phyloP scores from a whole-genome alignment of 2,888 invertebrate genomes.

The Cylloceria caligata region DNA sequence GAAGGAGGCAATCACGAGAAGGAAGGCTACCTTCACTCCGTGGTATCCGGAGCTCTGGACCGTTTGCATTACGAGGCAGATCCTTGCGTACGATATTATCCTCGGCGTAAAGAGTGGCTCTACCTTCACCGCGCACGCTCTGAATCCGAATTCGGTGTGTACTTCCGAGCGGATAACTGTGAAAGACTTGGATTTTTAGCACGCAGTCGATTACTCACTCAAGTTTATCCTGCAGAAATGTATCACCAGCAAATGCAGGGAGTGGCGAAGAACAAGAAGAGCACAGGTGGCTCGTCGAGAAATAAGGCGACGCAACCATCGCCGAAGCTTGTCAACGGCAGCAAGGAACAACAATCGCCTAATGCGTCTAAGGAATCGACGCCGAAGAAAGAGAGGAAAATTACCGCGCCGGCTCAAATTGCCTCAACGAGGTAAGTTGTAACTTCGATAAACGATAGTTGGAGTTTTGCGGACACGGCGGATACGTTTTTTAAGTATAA shows the following conservation, averaged over 20 bases:
- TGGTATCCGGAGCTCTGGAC: constrained; percentile 96
- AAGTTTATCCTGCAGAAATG: constrained; percentile 84
- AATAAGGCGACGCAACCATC: constrained; percentile 79
- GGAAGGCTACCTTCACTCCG: constrained; percentile 91
- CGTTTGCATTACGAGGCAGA: constrained; percentile 95
- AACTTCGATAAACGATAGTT: constrained; percentile 16
- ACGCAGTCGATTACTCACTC: not conserved
- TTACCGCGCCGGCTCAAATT: constrained; percentile 72
- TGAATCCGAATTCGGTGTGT: constrained; percentile 88
- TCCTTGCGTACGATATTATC: constrained; percentile 97
- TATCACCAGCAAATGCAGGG: constrained; percentile 89
- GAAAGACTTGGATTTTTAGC: not conserved
- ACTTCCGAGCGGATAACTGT: not conserved
- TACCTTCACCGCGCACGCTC: constrained; percentile 92
- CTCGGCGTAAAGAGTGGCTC: constrained; percentile 97
- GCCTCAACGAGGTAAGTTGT: constrained; percentile 74
- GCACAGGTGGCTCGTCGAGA: constrained; percentile 80
- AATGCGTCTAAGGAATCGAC: constrained; percentile 83
- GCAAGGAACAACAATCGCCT: constrained; percentile 85
- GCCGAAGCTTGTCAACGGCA: constrained; percentile 82
- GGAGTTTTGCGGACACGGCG: constrained; percentile 32
- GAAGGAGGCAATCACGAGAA: constrained; percentile 77
- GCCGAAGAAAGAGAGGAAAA: constrained; percentile 80
- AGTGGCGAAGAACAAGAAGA: constrained; percentile 86
- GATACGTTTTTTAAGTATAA: not conserved